Evolutionary conservation across 2,888 invertebrate species (phyloP), one percentile per base, ranked within the genome.

Genomic region (Anagyrus pseudococci): DNA sequence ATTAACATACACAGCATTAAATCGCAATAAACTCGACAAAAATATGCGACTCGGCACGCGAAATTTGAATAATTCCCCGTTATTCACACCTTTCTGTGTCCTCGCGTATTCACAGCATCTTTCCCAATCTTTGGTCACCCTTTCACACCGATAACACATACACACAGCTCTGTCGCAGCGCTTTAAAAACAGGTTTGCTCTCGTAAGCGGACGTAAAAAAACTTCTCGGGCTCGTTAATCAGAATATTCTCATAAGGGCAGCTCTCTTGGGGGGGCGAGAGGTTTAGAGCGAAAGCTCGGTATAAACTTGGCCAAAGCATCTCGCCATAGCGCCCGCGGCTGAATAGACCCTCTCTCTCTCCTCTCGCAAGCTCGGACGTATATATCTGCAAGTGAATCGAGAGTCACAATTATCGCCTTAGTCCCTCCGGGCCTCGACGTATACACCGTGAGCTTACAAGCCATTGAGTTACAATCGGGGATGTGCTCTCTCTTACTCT

Each of bases 391-490:
- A 47, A 64, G 59, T 64, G 59, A 60, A 64, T 64, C 59, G 53
- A 47, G 59, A 58, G 20, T 55, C 48, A 48, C 56, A 52, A 64
- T 64, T 60, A 64, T 59, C 56, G 48, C 59, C 56, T 59, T 47
- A 50, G 55, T 46, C 23, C n/a, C 23, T 23, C n/a, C n/a, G 29
- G 23, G 20, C 25, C n/a, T 2, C 33, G 48, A n/a, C 29, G 48
- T 29, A 17, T 29, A 8, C 23, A n/a, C 46, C 23, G 48, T 3
- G 15, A 7, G 46, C 48, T 44, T 25, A 20, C 59, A 26, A n/a
- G n/a, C n/a, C n/a, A n/a, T n/a, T n/a, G n/a, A n/a, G n/a, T n/a
- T n/a, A n/a, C n/a, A n/a, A n/a, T n/a, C n/a, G n/a, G n/a, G n/a
- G n/a, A n/a, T n/a, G n/a, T n/a, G n/a, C n/a, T n/a, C n/a, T n/a